Conservation (phyloP, 2,797 vertebrate genomes). For the Pseudochromis fuscus region DNA sequence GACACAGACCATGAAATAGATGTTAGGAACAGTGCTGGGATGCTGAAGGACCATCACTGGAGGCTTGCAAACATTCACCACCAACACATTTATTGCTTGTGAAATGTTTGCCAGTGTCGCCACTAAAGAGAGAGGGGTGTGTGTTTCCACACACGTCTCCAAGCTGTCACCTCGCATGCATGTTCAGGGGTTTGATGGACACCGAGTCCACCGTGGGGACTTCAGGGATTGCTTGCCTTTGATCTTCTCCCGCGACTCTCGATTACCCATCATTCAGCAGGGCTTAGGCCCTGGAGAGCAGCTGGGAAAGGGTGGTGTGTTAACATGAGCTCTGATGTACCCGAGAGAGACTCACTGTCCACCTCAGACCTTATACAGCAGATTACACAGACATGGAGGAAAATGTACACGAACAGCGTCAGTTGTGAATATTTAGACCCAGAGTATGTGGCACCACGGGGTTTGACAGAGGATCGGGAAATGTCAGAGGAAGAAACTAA, state of each 20-base stretch:
- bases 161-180: conserved; percentile 73
- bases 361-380: conserved; percentile 58
- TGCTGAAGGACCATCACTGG: conserved; percentile 61
- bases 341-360: conserved; percentile 67
- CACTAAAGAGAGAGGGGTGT: conserved; percentile 46
- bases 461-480: conserved; percentile 32
- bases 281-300: conserved; percentile 67
- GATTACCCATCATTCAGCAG: conserved; percentile 80
- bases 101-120: conserved; percentile 54
- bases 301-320: conserved; percentile 67
- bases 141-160: conserved; percentile 61
- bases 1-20: conserved; percentile 75
- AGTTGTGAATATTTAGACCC: conserved; percentile 44
- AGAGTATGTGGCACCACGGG: conserved; percentile 10
- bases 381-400: conserved; percentile 63
- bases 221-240: conserved; percentile 73
- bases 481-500: conserved; percentile 37
- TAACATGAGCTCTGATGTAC: conserved; percentile 72
- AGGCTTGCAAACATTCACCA: conserved; percentile 53
- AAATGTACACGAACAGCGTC: conserved; percentile 26
- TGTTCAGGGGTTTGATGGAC: conserved; percentile 75
- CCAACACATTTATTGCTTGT: conserved; percentile 63
- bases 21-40: conserved; percentile 63
- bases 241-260: conserved; percentile 77
- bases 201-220: conserved; percentile 72